A percentile compares a stretch with the other conserved stretches of the same genome.
These are phyloP conservation scores for Ophion ventricosus DNA, from an alignment of 2,888 invertebrate species.

Conservation along the genomic window DNA sequence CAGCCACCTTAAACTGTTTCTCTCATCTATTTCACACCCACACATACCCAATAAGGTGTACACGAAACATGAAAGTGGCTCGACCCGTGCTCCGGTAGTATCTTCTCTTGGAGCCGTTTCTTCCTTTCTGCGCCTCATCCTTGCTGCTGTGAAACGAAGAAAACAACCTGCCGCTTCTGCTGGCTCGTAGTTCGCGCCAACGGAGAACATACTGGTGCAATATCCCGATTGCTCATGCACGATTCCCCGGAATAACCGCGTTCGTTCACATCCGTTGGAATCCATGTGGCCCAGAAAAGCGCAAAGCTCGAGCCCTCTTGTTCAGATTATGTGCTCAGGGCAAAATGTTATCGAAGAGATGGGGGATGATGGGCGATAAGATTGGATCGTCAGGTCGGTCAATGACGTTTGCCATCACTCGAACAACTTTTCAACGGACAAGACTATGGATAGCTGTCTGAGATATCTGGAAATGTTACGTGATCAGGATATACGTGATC, in stretches of 20 bases:
- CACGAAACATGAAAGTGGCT: conserved; percentile 45
- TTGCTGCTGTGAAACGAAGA: conserved; percentile 38
- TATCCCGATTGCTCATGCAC: conserved; percentile 77
- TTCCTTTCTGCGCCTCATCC: conserved; percentile 39
- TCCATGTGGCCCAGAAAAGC: neutral
- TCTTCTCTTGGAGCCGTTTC: conserved; percentile 42
- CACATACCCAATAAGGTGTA: neutral
- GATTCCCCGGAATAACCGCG: conserved; percentile 77
- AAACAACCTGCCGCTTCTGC: conserved; percentile 59
- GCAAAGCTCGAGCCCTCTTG: conserved; percentile 8
- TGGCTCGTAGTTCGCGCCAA: conserved; percentile 20
- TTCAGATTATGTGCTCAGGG: neutral
- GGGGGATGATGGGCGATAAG: neutral
- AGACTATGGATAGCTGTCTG: too few species aligned
- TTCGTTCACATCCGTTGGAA: neutral
- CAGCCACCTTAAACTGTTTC: too few species aligned
- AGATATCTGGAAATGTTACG: too few species aligned
- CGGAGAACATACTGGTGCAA: conserved; percentile 59
- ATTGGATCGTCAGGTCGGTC: neutral
- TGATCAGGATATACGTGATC: too few species aligned
- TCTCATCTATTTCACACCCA: neutral
- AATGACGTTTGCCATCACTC: too few species aligned
- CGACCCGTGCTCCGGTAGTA: conserved; percentile 52
- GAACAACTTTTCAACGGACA: too few species aligned
- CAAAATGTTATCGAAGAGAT: neutral